Base-by-base conservation (phyloP, 2,113 vertebrate species). In the Stigmatopora argus region DNA sequence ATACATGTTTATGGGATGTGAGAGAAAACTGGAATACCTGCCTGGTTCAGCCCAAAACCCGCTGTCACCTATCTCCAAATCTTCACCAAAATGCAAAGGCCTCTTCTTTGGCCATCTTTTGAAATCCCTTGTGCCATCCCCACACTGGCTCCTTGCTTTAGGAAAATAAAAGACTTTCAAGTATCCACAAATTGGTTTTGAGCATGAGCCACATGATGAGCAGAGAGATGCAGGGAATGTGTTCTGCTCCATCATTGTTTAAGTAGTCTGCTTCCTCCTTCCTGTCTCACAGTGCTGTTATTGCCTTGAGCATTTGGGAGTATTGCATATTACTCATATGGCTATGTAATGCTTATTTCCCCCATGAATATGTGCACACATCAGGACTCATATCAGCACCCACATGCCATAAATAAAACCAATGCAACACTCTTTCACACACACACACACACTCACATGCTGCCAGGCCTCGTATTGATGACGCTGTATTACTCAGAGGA, bases 221-320 rank as follows among this genome's bases (percentile, higher is more conserved):
- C 48, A 11, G 45, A 49, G 55, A 73, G 72, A 65, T 51, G 23
- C 19, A 53, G 51, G 23, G 56, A 57, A 17, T n/a, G 56, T 71
- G 74, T 78, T 60, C 67, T 69, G 70, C 74, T 69, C 63, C 64
- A 75, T 79, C 83, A 76, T 72, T 83, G 77, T 83, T 77, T 75
- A 81, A 81, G 73, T 75, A 66, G 73, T 67, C 26, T 51, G 58
- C 74, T 74, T 72, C 61, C 72, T 46, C 67, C 68, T 77, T 85
- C 71, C 48, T 49, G 61, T 78, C 41, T 47, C 35, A 66, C 73
- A 62, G 66, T 23, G 53, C 53, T 56, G 59, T 84, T 88, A 87
- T 88, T 88, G 85, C 83, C 66, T 67, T 65, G 85, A 66, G 83
- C 75, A 65, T 83, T 73, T 44, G 85, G 73, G 83, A 81, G 70